Evolutionary conservation across 2,113 vertebrate genomes (phyloP), one percentile per base, ranked within the genome.

Genomic region (Gila orcuttii): DNA sequence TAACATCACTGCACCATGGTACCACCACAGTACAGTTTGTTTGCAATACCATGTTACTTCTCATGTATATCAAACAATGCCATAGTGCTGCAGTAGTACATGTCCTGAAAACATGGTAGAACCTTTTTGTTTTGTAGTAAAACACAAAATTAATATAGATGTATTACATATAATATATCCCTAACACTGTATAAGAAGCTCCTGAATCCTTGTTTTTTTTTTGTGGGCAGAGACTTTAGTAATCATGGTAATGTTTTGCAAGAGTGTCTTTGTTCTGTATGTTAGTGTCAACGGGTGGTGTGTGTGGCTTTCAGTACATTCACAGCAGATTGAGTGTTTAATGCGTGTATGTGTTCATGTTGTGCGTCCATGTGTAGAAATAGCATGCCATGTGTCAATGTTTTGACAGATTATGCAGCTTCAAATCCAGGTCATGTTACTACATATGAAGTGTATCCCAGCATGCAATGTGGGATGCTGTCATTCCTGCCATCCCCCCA

Each of bases 381-480:
- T 83, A 7, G 36, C 78, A 39, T 15, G 36, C 52, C 42, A 68
- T 78, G 42, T 85, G 83, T 47, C 57, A 36, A 21, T 77, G 73
- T 75, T 80, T 80, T 80, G n/a, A 47, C 17, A 47, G 59, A 64
- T 80, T 64, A 80, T 64, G 36, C 39, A 64, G 59, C n/a, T 64
- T 64, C 11, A 80, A 80, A 66, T 80, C 36, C 39, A 1, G 79
- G 79, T 80, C 79, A 80, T 80, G 79, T 80, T 80, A 80, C 36
- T 9, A 19, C 79, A 80, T 60, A 42, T 42, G 55, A 31, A 47
- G 79, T 64, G 39, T 80, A 80, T 80, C 79, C n/a, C 39, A 80
- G 59, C 79, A 64, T 80, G 79, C 79, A 47, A 3, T 80, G 7
- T 64, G 13, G 36, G n/a, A 64, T 80, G 39, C 59, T 45, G 36